Percentiles rank a stretch among this genome's conserved stretches.
Conservation (phyloP, 2,888 invertebrate species). For the Cheilosia pagana region DNA sequence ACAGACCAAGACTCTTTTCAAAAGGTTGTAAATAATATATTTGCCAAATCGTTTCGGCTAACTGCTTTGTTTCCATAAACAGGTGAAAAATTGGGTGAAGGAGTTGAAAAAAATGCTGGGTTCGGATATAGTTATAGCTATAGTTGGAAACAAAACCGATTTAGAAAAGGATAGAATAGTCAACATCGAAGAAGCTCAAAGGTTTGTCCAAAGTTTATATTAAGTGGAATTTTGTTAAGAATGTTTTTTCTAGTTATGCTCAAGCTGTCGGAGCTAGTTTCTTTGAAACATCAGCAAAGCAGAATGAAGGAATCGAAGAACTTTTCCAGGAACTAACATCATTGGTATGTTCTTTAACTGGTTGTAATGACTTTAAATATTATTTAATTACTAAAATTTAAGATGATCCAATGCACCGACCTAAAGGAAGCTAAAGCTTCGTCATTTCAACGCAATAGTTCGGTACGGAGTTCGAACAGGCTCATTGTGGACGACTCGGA, state of each 20-base stretch:
- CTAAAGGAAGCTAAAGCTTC: constrained; percentile 68
- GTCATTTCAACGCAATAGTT: constrained; percentile 74
- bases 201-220: constrained; percentile 85
- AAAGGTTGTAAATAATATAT: constrained; percentile 86
- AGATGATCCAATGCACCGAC: constrained; percentile 61
- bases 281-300: constrained; percentile 96
- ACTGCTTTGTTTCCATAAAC: constrained; percentile 71
- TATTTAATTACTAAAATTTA: constrained; percentile 11
- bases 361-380: background rate
- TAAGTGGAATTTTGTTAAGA: background rate
- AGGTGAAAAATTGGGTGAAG: constrained; percentile 99
- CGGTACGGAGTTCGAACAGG: constrained; percentile 75
- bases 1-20: constrained; percentile 98
- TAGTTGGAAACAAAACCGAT: constrained; percentile 99
- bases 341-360: constrained; percentile 85
- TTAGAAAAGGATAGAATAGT: constrained; percentile 96
- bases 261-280: constrained; percentile 95
- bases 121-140: constrained; percentile 94
- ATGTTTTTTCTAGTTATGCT: constrained; percentile 88
- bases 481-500: constrained; percentile 76
- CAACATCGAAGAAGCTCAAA: constrained; percentile 92
- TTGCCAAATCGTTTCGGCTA: background rate
- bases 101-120: constrained; percentile 98
- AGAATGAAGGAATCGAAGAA: constrained; percentile 95
- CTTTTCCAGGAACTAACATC: constrained; percentile 93